Evolutionary conservation across 2,888 invertebrate genomes (phyloP).

Genomic region (Caenorhabditis zanzibari): DNA sequence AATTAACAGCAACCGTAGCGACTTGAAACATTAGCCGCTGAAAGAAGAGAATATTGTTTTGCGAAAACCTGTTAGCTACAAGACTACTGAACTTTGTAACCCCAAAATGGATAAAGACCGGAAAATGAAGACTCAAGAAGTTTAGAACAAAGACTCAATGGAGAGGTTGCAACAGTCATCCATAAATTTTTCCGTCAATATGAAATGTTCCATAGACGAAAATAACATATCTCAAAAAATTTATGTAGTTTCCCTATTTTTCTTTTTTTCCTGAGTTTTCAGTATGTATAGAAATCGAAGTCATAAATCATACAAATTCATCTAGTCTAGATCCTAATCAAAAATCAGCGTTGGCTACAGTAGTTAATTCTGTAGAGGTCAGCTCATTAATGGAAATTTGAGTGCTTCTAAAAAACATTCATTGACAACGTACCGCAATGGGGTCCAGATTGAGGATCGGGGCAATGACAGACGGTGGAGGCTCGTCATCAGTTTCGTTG

Average conservation of each 20-base stretch:
- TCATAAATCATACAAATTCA: background rate
- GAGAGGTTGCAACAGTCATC: background rate
- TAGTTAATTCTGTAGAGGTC: no score
- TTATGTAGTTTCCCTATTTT: conserved; percentile 5
- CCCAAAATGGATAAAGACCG: no score
- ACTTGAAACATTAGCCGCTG: conserved; percentile 49
- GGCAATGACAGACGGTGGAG: conserved; percentile 14
- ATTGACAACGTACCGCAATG: conserved; percentile 14
- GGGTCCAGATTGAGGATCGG: conserved; percentile 35
- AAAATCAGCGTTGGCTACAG: no score
- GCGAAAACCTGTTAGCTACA: no score
- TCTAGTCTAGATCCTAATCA: background rate
- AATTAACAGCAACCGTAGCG: background rate
- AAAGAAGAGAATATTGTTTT: background rate
- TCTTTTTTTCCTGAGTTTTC: background rate
- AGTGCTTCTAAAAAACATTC: background rate
- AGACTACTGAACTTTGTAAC: no score
- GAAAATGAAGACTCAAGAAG: no score
- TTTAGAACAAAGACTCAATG: background rate
- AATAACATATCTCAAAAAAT: conserved; percentile 29
- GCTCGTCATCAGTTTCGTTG: conserved; percentile 28
- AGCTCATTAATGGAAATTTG: no score
- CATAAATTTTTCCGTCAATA: background rate
- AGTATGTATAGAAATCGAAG: conserved; percentile 7
- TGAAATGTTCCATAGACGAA: background rate